Evolutionary conservation across 2,888 invertebrate species (phyloP).

Genomic region (Drosophila ezoana): DNA sequence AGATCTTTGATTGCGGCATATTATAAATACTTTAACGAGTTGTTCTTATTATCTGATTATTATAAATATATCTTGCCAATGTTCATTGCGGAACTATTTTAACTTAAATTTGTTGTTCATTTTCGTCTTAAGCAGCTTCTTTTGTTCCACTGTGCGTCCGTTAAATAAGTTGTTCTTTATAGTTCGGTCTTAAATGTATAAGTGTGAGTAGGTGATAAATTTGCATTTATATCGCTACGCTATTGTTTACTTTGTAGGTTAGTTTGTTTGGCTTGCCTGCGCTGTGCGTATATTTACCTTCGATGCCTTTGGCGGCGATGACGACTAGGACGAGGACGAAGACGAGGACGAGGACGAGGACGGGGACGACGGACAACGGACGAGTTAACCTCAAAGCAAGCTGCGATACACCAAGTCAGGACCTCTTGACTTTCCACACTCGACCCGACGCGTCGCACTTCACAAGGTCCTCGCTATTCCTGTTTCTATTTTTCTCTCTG

Average conservation of each 20-base stretch:
- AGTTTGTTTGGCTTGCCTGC: conserved; percentile 63
- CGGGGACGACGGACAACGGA: conserved; percentile 14
- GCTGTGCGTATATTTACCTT: conserved; percentile 69
- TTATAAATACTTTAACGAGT: background rate
- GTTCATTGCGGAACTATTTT: no score
- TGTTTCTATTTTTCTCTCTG: conserved; percentile 19
- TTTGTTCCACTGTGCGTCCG: conserved; percentile 33
- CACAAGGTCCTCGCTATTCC: conserved; percentile 45
- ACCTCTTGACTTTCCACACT: conserved; percentile 52
- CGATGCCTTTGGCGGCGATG: conserved; percentile 62
- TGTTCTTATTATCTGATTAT: no score
- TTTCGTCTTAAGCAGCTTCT: no score
- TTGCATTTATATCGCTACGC: conserved; percentile 77
- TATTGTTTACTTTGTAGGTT: conserved; percentile 79
- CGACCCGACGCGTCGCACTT: conserved; percentile 54
- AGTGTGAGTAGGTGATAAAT: conserved; percentile 58
- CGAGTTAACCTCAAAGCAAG: conserved; percentile 70
- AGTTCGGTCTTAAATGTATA: conserved; percentile 30
- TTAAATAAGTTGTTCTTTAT: conserved; percentile 75
- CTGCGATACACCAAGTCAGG: conserved; percentile 14
- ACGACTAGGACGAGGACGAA: conserved; percentile 14
- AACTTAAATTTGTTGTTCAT: no score
- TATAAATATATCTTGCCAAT: no score
- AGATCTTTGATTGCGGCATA: background rate
- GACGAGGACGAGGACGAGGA: conserved; percentile 10